Percentiles rank a stretch among this genome's conserved stretches.
Evolutionary conservation across 2,888 invertebrate genomes (phyloP).

Genomic region (Tromatobia lineatoria): DNA sequence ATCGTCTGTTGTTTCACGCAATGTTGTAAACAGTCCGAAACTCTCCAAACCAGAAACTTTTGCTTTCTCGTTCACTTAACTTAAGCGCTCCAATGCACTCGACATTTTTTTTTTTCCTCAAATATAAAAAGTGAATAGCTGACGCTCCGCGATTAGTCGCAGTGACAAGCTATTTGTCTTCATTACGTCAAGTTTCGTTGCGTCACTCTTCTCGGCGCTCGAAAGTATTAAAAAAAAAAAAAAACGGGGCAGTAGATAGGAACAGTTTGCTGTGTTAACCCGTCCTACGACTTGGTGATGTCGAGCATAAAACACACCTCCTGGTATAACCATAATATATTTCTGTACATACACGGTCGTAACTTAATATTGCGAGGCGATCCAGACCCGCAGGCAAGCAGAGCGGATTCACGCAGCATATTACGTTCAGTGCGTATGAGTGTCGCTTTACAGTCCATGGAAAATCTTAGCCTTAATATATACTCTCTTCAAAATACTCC

Average conservation of each 20-base stretch:
- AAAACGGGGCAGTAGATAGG: neutral
- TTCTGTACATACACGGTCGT: constrained; percentile 13
- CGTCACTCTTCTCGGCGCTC: constrained; percentile 22
- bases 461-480: constrained; percentile 13
- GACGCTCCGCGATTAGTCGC: constrained; percentile 23
- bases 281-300: constrained; percentile 7
- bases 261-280: constrained; percentile 15
- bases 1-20: neutral
- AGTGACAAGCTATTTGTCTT: constrained; percentile 49
- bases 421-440: neutral
- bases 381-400: constrained; percentile 18
- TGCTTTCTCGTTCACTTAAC: neutral
- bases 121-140: constrained; percentile 24
- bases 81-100: neutral
- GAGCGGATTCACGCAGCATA: neutral
- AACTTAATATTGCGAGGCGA: constrained; percentile 21
- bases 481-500: constrained; percentile 2
- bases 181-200: constrained; percentile 20
- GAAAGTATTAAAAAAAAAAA: neutral
- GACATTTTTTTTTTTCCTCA: constrained; percentile 6
- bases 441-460: neutral
- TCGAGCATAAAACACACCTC: constrained; percentile 12
- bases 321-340: constrained; percentile 5
- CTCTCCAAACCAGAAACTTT: constrained; percentile 2
- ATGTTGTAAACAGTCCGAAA: neutral